Evolutionary conservation across 2,113 vertebrate genomes (phyloP).

Genomic region (Xiphophorus couchianus): DNA sequence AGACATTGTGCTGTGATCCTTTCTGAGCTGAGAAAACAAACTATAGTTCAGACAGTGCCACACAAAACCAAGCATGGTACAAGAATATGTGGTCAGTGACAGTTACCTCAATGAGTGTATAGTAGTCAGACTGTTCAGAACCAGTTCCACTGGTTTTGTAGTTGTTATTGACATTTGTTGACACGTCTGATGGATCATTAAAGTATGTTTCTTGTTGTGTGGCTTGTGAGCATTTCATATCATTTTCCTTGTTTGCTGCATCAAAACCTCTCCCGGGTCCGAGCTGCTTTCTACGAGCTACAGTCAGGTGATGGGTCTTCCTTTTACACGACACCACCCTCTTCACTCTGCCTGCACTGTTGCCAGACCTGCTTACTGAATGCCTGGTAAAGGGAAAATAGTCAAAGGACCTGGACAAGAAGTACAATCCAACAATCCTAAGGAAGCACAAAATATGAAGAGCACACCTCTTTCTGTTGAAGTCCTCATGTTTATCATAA

Average conservation of each 20-base stretch:
- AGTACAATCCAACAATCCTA: not conserved
- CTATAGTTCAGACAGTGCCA: not conserved
- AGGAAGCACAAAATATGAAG: not conserved
- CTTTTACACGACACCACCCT: conserved; percentile 76
- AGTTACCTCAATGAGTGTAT: conserved; percentile 86
- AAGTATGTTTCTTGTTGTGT: conserved; percentile 79
- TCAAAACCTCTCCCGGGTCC: conserved; percentile 73
- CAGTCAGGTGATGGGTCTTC: conserved; percentile 68
- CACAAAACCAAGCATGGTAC: not conserved
- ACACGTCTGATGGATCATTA: conserved; percentile 76
- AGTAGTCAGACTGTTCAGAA: conserved; percentile 84
- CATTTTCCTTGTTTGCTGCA: conserved; percentile 91
- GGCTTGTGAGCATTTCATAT: conserved; percentile 81
- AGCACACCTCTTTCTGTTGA: conserved; percentile 61
- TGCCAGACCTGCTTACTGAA: conserved; percentile 53
- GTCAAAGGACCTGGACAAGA: not conserved
- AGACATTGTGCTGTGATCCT: conserved; percentile 88
- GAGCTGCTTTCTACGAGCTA: conserved; percentile 63
- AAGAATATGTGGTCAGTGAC: not conserved
- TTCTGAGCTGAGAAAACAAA: conserved; percentile 81
- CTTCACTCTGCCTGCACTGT: conserved; percentile 65
- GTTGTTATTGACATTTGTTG: conserved; percentile 78
- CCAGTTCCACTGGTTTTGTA: conserved; percentile 82
- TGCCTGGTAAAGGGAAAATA: conserved; percentile 41
- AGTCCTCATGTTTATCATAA: conserved; percentile 60